phyloP scores from a whole-genome alignment of 2,888 invertebrate species.

The Sinelater perroti region DNA sequence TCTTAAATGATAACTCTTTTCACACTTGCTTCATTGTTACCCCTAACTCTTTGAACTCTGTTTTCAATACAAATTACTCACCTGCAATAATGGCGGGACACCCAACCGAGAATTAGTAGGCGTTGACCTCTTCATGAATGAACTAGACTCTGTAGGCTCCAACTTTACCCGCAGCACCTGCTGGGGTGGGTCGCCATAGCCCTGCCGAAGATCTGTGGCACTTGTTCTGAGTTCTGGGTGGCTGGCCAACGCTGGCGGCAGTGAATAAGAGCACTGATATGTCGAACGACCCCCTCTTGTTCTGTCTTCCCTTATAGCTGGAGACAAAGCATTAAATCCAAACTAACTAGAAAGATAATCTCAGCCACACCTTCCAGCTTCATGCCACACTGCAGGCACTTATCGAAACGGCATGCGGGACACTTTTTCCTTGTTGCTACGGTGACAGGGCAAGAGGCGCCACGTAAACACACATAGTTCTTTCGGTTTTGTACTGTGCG shows the following conservation, averaged over 20 bases:
- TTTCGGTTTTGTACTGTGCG: constrained; percentile 98
- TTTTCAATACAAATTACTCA: constrained; percentile 50
- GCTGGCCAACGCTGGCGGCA: constrained; percentile 72
- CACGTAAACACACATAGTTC: constrained; percentile 92
- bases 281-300: constrained; percentile 95
- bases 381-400: constrained; percentile 96
- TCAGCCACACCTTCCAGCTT: constrained; percentile 81
- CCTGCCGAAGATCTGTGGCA: constrained; percentile 59
- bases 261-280: constrained; percentile 92
- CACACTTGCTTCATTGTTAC: too few relatives aligned
- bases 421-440: constrained; percentile 95
- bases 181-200: constrained; percentile 42
- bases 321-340: background rate
- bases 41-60: too few relatives aligned
- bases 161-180: constrained; percentile 62
- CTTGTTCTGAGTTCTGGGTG: constrained; percentile 62
- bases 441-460: constrained; percentile 91
- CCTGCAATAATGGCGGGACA: constrained; percentile 76
- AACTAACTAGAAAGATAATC: background rate
- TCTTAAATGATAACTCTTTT: too few relatives aligned
- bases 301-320: constrained; percentile 92
- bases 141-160: constrained; percentile 60
- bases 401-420: constrained; percentile 95
- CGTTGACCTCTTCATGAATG: constrained; percentile 48
- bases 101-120: constrained; percentile 45